A percentile compares a stretch with the other conserved stretches of the same genome.
These are phyloP conservation scores for Epinotia brunnichana DNA, from an alignment of 2,888 invertebrate genomes.

Conservation along the genomic window DNA sequence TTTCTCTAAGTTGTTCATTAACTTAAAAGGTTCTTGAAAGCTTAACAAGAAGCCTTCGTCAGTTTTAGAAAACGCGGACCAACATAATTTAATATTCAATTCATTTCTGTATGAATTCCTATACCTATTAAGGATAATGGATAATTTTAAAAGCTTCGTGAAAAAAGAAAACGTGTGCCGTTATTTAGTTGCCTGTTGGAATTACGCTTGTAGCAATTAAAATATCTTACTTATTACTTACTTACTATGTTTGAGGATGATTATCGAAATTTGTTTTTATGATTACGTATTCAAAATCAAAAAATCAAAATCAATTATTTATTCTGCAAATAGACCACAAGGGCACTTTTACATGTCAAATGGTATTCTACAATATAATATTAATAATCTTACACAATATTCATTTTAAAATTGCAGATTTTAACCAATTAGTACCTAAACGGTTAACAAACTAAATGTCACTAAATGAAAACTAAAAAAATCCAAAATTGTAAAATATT, in stretches of 20 bases:
- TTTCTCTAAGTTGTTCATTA: conserved; percentile 81
- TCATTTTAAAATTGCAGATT: too few species aligned
- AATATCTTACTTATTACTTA: neutral
- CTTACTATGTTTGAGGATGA: neutral
- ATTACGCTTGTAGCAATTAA: neutral
- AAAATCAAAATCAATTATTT: too few species aligned
- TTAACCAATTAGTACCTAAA: too few species aligned
- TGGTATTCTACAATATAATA: too few species aligned
- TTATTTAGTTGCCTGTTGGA: conserved; percentile 3
- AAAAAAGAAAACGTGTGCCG: conserved; percentile 52
- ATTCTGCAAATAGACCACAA: too few species aligned
- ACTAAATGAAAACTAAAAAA: too few species aligned
- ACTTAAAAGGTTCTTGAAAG: conserved; percentile 82
- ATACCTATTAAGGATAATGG: conserved; percentile 63
- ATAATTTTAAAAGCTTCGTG: conserved; percentile 68
- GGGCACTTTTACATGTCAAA: too few species aligned
- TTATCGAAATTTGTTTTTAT: neutral
- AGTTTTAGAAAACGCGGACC: conserved; percentile 78
- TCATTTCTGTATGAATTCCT: conserved; percentile 80
- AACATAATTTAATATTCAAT: conserved; percentile 83
- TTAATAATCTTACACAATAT: too few species aligned
- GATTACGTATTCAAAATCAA: too few species aligned
- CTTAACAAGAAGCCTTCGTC: conserved; percentile 81
- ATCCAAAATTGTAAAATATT: too few species aligned
- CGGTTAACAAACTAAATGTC: too few species aligned